Evolutionary conservation across 2,888 invertebrate genomes (phyloP).

Genomic region (Heteromyza rotundicornis): DNA sequence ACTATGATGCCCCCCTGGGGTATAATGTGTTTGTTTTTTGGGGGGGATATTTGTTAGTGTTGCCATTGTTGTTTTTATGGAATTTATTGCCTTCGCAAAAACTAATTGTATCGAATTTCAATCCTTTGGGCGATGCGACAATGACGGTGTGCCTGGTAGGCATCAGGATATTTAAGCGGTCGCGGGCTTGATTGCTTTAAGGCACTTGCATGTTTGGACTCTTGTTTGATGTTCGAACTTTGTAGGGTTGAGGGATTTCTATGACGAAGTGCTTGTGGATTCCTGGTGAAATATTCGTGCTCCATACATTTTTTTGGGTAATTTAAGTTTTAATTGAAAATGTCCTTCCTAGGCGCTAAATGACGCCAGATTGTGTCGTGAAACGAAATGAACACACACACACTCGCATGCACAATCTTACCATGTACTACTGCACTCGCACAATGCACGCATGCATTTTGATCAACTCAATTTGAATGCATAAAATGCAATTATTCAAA

Average conservation of each 20-base stretch:
- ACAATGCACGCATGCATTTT: neutral
- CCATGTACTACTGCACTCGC: no score
- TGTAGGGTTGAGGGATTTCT: neutral
- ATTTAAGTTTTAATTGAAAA: neutral
- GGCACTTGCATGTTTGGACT: no score
- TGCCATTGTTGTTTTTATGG: slow-evolving; percentile 23
- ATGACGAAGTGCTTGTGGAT: neutral
- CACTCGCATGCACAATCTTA: neutral
- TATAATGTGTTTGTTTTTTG: slow-evolving; percentile 2
- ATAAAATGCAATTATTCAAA: neutral
- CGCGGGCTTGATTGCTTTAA: no score
- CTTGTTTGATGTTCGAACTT: no score
- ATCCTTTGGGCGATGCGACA: slow-evolving; percentile 32
- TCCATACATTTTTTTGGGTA: neutral
- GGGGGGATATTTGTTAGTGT: slow-evolving; percentile 8
- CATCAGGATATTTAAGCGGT: neutral
- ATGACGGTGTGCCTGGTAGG: slow-evolving; percentile 4
- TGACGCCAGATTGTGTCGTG: no score
- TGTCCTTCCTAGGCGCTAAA: neutral
- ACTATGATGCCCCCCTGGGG: neutral
- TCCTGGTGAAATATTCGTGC: neutral
- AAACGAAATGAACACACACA: neutral
- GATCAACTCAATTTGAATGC: neutral
- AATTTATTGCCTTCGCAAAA: slow-evolving; percentile 32
- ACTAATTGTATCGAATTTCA: slow-evolving; percentile 32